Percentiles rank a stretch among this genome's conserved stretches.
phyloP scores from a whole-genome alignment of 2,113 vertebrate genomes.

The Dipodomys ordii region DNA sequence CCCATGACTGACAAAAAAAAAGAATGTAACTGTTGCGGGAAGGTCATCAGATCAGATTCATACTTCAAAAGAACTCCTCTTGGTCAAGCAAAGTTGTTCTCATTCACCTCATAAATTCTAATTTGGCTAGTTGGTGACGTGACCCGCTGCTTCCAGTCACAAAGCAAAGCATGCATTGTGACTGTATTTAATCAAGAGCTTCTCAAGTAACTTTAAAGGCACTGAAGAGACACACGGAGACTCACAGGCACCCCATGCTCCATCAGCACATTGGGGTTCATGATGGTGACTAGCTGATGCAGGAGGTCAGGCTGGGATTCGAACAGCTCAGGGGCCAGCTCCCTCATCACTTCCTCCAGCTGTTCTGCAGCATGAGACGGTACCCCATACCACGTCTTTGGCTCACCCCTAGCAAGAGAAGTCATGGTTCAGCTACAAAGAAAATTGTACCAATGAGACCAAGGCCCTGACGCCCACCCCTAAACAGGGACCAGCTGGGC shows the following conservation, averaged over 20 bases:
- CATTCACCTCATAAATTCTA: slow-evolving; percentile 17
- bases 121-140: background rate
- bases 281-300: slow-evolving; percentile 98
- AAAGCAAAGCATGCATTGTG: slow-evolving; percentile 32
- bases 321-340: slow-evolving; percentile 97
- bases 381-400: slow-evolving; percentile 98
- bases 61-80: slow-evolving; percentile 37
- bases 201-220: slow-evolving; percentile 49
- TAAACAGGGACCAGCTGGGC: slow-evolving; percentile 23
- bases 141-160: slow-evolving; percentile 33
- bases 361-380: slow-evolving; percentile 97
- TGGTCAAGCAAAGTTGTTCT: background rate
- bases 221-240: slow-evolving; percentile 69
- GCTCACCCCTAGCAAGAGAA: slow-evolving; percentile 93
- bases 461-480: slow-evolving; percentile 9
- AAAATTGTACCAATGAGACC: background rate
- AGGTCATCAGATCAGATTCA: background rate
- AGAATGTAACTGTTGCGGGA: background rate
- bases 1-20: no score
- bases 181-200: slow-evolving; percentile 38
- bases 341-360: slow-evolving; percentile 97
- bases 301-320: slow-evolving; percentile 98
- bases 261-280: slow-evolving; percentile 99
- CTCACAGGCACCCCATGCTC: slow-evolving; percentile 98
- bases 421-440: slow-evolving; percentile 50